phyloP scores from a whole-genome alignment of 1,140 invertebrate species.

The Formica exsecta region DNA sequence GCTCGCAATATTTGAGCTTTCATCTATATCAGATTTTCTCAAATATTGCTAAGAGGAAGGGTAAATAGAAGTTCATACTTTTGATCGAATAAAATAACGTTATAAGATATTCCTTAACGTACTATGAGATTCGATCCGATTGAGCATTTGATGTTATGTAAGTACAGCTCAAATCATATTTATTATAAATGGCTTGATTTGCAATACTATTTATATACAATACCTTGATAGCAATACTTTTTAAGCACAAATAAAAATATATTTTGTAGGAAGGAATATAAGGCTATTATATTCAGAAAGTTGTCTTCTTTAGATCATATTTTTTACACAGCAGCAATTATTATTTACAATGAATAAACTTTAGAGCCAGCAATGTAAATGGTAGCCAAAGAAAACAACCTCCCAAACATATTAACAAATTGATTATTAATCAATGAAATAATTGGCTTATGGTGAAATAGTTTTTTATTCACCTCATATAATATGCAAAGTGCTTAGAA shows the following conservation, averaged over 20 bases:
- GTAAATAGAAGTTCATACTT: conserved; percentile 55
- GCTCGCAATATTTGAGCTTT: conserved; percentile 69
- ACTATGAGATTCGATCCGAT: conserved; percentile 6
- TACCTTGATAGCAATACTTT: conserved; percentile 50
- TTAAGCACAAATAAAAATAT: conserved; percentile 72
- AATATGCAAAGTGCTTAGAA: conserved; percentile 83
- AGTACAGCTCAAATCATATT: conserved; percentile 13
- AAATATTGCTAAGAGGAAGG: conserved; percentile 72
- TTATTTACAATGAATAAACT: conserved; percentile 37
- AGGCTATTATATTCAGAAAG: conserved; percentile 86
- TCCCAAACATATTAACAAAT: conserved; percentile 89
- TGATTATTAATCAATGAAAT: conserved; percentile 85
- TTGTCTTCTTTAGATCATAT: conserved; percentile 80
- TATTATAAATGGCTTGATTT: conserved; percentile 17
- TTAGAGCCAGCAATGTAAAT: conserved; percentile 68
- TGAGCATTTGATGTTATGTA: conserved; percentile 10
- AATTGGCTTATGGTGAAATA: conserved; percentile 84
- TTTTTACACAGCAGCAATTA: background rate
- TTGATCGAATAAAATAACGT: conserved; percentile 43
- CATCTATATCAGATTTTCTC: conserved; percentile 40
- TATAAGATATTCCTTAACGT: conserved; percentile 9
- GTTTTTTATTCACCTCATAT: conserved; percentile 86
- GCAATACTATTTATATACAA: background rate
- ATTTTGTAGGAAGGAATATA: conserved; percentile 84
- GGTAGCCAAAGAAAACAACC: conserved; percentile 87